Percentiles rank a stretch among this genome's conserved stretches.
Evolutionary conservation across 2,113 vertebrate species (phyloP).

Genomic region (Dissostichus mawsoni): DNA sequence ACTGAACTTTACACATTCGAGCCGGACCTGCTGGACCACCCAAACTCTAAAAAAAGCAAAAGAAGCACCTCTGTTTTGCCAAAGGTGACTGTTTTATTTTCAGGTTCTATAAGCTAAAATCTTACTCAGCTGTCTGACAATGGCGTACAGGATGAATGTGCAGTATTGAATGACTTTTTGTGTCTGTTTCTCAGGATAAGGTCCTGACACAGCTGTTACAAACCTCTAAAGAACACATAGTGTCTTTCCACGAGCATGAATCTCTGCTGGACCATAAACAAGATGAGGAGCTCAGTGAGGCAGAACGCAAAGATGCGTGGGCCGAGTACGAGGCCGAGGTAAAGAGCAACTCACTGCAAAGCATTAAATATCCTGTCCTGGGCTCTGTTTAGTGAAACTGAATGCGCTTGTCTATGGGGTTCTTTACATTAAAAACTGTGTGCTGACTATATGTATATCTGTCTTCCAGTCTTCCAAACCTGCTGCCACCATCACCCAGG

Average conservation of each 20-base stretch:
- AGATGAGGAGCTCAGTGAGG: constrained; percentile 94
- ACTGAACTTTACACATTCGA: constrained; percentile 95
- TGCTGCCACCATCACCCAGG: neutral
- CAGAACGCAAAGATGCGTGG: constrained; percentile 95
- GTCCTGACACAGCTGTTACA: constrained; percentile 89
- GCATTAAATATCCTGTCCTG: neutral
- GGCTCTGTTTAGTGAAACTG: neutral
- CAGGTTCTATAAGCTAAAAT: too few relatives aligned
- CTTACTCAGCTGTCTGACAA: neutral
- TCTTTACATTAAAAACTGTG: neutral
- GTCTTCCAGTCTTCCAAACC: neutral
- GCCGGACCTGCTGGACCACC: constrained; percentile 92
- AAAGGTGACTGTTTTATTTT: constrained; percentile 75
- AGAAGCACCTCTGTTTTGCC: constrained; percentile 87
- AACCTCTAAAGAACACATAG: constrained; percentile 91
- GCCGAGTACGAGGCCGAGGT: constrained; percentile 97
- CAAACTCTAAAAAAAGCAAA: constrained; percentile 92
- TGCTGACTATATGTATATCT: neutral
- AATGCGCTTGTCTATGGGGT: neutral
- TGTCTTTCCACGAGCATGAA: constrained; percentile 94
- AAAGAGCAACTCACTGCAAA: constrained; percentile 71
- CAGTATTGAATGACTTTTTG: neutral
- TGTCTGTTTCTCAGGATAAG: constrained; percentile 82
- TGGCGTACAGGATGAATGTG: neutral
- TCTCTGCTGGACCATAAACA: constrained; percentile 96